These are phyloP conservation scores for honey bee (Apis mellifera) DNA, from an alignment of 1,140 invertebrate species.

Conservation along the genomic window DNA sequence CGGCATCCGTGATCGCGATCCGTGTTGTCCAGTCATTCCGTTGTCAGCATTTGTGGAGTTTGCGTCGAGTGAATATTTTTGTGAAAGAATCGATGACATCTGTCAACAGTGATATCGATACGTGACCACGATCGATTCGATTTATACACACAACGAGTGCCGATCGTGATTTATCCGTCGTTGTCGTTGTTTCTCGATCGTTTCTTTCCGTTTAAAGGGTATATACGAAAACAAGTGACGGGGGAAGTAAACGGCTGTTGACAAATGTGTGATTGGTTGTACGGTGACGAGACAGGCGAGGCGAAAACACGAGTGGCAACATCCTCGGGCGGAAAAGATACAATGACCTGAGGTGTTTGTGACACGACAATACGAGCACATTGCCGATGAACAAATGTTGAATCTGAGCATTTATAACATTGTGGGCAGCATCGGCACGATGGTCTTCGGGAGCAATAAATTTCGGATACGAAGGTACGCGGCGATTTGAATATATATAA, in stretches of 20 bases:
- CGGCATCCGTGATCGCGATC: conserved; percentile 46
- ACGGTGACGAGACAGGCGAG: conserved; percentile 30
- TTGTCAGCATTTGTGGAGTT: conserved; percentile 65
- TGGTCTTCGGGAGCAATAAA: conserved; percentile 85
- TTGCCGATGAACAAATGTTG: conserved; percentile 72
- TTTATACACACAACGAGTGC: neutral
- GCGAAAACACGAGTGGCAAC: conserved; percentile 5
- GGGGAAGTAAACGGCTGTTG: neutral
- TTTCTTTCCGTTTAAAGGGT: neutral
- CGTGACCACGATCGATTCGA: neutral
- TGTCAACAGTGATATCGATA: conserved; percentile 35
- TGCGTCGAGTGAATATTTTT: conserved; percentile 16
- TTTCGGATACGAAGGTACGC: conserved; percentile 84
- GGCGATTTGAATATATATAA: conserved; percentile 4
- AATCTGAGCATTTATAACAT: conserved; percentile 75
- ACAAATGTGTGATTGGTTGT: conserved; percentile 55
- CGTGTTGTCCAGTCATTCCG: conserved; percentile 64
- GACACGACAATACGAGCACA: conserved; percentile 3
- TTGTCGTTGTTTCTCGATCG: too few species aligned
- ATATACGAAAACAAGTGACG: neutral
- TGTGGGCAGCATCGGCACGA: conserved; percentile 78
- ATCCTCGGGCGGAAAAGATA: neutral
- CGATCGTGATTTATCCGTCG: neutral
- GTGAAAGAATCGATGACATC: conserved; percentile 46
- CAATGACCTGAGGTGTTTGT: conserved; percentile 54